Evolutionary conservation across 2,888 invertebrate genomes (phyloP), one percentile per base, ranked within the genome.

Genomic region (Euspilapteryx auroguttella): DNA sequence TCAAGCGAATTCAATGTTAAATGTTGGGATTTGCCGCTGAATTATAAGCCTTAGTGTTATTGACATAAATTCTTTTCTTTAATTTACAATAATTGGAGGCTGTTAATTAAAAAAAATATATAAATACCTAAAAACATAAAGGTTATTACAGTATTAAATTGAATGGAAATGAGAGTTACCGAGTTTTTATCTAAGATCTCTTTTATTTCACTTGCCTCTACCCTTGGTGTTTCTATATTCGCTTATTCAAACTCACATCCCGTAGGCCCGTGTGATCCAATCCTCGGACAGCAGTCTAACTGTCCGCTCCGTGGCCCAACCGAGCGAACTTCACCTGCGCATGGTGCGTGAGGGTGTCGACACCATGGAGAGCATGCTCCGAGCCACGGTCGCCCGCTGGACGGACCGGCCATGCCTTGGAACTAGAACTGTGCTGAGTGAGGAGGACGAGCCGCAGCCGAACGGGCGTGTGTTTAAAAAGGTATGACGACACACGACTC

Each of bases 401-500:
- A 79, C 81, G 6, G 78, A 81, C 25, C 86, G 86, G 42, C 82
- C 80, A 31, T 94, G 93, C 44, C 80, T 96, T 36, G 97, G 97
- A 26, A 94, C 94, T 1, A 79, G 97, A 30, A 85, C 94, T 45
- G 87, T 96, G 42, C 79, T 95, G 24, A 86, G 89, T 32, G 97
- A 96, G 59, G 93, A 94, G 54, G 94, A 97, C 53, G 98, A 99
- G 57, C 69, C 86, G 9, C 97, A 98, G 57, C 86, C 91, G 2
- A 95, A 95, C 52, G 98, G 98, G 26, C 82, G 94, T 38, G 81
- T 95, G 27, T 98, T 98, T 57, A 96, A 96, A 66, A 98, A 98
- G 85, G 89, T 89, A 9, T 22, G 29, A 7, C 17, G 6, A 12
- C 4, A n/a, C 3, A 4, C 13, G n/a, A n/a, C n/a, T n/a, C n/a